Conservation (phyloP, 2,888 invertebrate genomes). For the Amiota mariae region DNA sequence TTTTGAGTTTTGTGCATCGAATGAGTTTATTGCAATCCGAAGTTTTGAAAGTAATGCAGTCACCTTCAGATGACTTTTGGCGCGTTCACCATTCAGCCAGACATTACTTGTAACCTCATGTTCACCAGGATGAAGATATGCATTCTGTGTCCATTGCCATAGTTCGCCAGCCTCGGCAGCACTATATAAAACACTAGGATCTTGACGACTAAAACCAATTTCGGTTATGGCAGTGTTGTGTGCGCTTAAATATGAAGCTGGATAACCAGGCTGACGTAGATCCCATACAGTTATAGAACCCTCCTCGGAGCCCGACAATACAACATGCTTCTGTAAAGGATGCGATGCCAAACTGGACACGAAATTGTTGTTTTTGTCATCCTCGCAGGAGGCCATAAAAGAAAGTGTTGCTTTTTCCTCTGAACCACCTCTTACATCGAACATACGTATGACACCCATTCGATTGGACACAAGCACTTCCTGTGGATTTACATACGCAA, state of each 20-base stretch:
- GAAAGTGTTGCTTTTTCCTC: slow-evolving; percentile 76
- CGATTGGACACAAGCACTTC: slow-evolving; percentile 86
- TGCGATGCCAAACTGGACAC: slow-evolving; percentile 86
- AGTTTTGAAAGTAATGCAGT: slow-evolving; percentile 83
- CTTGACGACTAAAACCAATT: slow-evolving; percentile 88
- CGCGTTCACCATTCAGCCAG: slow-evolving; percentile 81
- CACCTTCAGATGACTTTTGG: slow-evolving; percentile 76
- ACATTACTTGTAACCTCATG: slow-evolving; percentile 73
- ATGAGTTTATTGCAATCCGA: slow-evolving; percentile 86
- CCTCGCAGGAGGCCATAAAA: slow-evolving; percentile 84
- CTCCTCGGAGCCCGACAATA: slow-evolving; percentile 88
- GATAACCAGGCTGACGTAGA: slow-evolving; percentile 86
- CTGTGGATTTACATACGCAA: slow-evolving; percentile 82
- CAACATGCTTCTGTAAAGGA: slow-evolving; percentile 90
- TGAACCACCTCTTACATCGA: slow-evolving; percentile 83
- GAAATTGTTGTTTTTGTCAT: slow-evolving; percentile 75
- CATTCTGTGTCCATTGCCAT: slow-evolving; percentile 90
- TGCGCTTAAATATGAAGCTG: slow-evolving; percentile 86
- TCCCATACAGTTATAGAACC: slow-evolving; percentile 94
- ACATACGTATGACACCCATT: slow-evolving; percentile 92
- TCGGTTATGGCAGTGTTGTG: slow-evolving; percentile 86
- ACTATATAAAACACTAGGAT: slow-evolving; percentile 88
- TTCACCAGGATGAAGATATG: slow-evolving; percentile 60
- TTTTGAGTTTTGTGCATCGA: slow-evolving; percentile 84
- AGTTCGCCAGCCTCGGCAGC: slow-evolving; percentile 87